Percentiles rank a stretch among this genome's conserved stretches.
phyloP scores from a whole-genome alignment of 1,140 invertebrate species.

The Bombus superbus region DNA sequence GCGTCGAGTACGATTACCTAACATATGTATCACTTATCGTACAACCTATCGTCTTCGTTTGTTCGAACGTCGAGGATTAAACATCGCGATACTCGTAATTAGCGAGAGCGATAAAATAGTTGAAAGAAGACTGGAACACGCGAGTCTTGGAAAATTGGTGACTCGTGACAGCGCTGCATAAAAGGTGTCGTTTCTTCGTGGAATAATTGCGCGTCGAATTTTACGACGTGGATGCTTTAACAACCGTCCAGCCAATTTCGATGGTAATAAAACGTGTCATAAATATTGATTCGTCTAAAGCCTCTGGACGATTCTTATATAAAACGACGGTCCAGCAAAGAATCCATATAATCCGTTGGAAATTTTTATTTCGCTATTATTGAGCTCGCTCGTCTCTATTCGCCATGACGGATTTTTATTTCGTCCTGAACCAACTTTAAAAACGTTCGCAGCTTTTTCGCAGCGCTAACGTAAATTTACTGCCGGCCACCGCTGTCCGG shows the following conservation, averaged over 20 bases:
- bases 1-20: too few relatives aligned
- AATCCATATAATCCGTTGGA: background rate
- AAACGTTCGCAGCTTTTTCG: background rate
- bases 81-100: background rate
- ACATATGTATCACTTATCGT: too few relatives aligned
- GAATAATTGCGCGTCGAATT: background rate
- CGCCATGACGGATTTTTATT: slow-evolving; percentile 3
- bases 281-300: background rate
- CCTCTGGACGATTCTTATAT: background rate
- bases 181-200: background rate
- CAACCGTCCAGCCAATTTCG: background rate
- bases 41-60: too few relatives aligned
- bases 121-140: too few relatives aligned
- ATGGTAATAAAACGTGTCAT: slow-evolving; percentile 14
- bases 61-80: background rate
- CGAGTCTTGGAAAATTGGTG: background rate
- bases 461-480: background rate
- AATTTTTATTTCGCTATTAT: slow-evolving; percentile 17
- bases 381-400: background rate
- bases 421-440: background rate
- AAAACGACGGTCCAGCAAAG: background rate
- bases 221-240: background rate
- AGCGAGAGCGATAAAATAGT: background rate
- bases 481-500: background rate
- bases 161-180: background rate